phyloP scores from a whole-genome alignment of 2,888 invertebrate genomes.

The Trachelus troglodyta region DNA sequence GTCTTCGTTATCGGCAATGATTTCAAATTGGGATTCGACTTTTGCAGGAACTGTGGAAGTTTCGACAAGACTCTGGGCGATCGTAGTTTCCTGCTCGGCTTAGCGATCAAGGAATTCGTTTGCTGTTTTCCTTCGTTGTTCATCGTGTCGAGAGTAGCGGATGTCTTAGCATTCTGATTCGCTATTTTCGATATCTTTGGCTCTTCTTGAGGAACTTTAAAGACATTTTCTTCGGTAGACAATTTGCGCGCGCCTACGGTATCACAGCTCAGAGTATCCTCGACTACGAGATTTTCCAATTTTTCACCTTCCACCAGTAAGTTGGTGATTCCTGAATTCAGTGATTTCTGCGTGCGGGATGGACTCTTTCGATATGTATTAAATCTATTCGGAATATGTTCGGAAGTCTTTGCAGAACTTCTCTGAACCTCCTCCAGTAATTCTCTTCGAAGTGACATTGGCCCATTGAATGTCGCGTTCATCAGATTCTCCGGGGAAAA shows the following conservation, averaged over 20 bases:
- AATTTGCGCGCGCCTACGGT: neutral
- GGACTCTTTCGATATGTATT: constrained; percentile 8
- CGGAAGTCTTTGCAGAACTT: constrained; percentile 35
- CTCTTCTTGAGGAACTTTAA: constrained; percentile 22
- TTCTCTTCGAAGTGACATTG: constrained; percentile 43
- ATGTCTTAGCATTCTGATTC: neutral
- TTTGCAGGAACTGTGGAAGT: constrained; percentile 57
- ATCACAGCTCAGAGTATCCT: neutral
- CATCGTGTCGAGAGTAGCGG: constrained; percentile 31
- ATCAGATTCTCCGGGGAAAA: constrained; percentile 11
- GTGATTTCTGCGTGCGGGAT: constrained; percentile 2
- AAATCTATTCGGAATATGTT: constrained; percentile 36
- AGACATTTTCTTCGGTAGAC: neutral
- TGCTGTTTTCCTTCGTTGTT: constrained; percentile 4
- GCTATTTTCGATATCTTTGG: constrained; percentile 3
- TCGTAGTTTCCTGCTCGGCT: constrained; percentile 33
- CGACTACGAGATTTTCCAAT: neutral
- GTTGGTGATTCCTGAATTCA: constrained; percentile 14
- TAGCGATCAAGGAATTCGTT: constrained; percentile 25
- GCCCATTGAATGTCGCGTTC: constrained; percentile 31
- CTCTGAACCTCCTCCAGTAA: constrained; percentile 47
- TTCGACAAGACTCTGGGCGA: constrained; percentile 47
- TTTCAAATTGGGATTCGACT: constrained; percentile 62
- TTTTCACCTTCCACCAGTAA: constrained; percentile 3
- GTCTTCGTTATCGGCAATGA: constrained; percentile 31